Conservation (phyloP, 2,888 invertebrate genomes). For the Orthonevra nobilis region DNA sequence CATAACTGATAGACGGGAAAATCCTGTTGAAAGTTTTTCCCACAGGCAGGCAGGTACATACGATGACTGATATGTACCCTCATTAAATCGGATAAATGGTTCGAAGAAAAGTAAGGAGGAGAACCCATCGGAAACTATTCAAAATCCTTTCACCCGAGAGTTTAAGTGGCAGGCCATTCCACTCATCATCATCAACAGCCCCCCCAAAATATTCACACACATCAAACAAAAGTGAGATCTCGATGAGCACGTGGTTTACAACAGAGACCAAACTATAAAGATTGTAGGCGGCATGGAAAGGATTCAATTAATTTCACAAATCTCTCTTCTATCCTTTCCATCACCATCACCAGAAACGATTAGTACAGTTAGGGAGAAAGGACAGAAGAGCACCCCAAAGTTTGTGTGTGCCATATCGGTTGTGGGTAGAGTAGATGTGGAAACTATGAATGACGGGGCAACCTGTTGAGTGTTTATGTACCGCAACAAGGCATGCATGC, state of each 20-base stretch:
- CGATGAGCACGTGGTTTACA: conserved; percentile 48
- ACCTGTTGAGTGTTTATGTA: conserved; percentile 54
- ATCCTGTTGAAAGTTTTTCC: conserved; percentile 43
- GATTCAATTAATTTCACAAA: conserved; percentile 44
- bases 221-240: conserved; percentile 57
- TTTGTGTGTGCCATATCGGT: too few relatives aligned
- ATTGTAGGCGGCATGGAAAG: conserved; percentile 34
- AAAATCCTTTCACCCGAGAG: conserved; percentile 43
- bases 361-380: too few relatives aligned
- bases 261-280: conserved; percentile 20
- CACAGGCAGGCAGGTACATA: conserved; percentile 7
- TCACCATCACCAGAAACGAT: too few relatives aligned
- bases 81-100: conserved; percentile 65
- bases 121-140: conserved; percentile 51
- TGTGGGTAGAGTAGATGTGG: neutral
- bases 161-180: conserved; percentile 28
- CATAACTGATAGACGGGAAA: conserved; percentile 42
- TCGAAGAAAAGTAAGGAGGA: conserved; percentile 29
- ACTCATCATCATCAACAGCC: neutral
- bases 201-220: too few relatives aligned
- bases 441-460: conserved; percentile 62
- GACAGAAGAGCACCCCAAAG: too few relatives aligned
- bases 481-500: conserved; percentile 8
- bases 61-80: conserved; percentile 43
- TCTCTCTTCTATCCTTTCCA: too few relatives aligned